A percentile compares a stretch with the other conserved stretches of the same genome.
Evolutionary conservation across 2,113 vertebrate species (phyloP).

Genomic region (Passer domesticus): DNA sequence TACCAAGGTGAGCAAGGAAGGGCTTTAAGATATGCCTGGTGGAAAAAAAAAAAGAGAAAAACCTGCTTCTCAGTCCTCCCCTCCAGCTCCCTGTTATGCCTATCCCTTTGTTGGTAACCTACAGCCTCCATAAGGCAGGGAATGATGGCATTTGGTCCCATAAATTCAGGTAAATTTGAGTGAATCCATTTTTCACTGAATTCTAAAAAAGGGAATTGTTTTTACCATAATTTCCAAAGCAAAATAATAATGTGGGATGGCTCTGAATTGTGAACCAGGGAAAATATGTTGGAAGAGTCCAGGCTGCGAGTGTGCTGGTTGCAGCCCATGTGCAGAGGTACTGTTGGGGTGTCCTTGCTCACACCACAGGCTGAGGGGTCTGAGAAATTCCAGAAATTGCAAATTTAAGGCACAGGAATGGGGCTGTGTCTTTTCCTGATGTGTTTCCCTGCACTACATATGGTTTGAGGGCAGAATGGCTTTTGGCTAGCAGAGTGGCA

Average conservation of each 20-base stretch:
- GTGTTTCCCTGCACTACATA: not conserved
- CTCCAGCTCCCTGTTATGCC: not conserved
- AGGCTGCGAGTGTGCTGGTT: not conserved
- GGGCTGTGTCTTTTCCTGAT: not conserved
- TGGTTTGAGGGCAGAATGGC: not conserved
- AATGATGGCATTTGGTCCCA: not conserved
- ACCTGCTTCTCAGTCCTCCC: not conserved
- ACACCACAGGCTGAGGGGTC: fast-evolving
- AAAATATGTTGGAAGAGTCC: not conserved
- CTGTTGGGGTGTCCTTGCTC: not conserved
- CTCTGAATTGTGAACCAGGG: not conserved
- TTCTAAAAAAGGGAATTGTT: not conserved
- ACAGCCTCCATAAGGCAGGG: not conserved
- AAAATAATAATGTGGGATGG: not conserved
- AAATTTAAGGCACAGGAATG: not conserved
- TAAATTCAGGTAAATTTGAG: not conserved
- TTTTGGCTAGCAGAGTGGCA: not conserved
- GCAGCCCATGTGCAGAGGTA: fast-evolving
- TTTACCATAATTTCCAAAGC: not conserved
- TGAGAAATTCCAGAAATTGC: not conserved
- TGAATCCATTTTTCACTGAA: not conserved
- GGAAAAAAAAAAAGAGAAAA: not conserved
- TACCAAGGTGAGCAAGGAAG: not conserved
- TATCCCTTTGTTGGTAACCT: not conserved
- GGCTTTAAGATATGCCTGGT: not conserved